phyloP scores from a whole-genome alignment of 2,888 invertebrate species.

The Cosmia trapezina region DNA sequence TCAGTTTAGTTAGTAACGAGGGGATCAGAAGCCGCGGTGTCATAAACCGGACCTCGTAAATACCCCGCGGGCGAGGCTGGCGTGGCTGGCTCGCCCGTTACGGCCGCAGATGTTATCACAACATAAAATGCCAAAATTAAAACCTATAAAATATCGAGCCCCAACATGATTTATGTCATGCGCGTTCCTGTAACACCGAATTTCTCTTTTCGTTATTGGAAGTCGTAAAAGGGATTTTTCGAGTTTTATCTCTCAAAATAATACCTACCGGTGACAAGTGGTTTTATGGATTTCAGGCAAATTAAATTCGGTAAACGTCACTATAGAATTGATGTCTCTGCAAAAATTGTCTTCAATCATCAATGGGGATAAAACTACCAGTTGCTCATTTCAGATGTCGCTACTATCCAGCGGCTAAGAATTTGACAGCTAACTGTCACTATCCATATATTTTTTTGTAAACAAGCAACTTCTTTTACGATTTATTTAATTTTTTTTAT shows the following conservation, averaged over 20 bases:
- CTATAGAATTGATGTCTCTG: constrained; percentile 38
- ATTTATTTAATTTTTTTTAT: no score
- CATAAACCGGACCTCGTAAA: constrained; percentile 83
- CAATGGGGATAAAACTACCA: neutral
- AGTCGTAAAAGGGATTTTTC: constrained; percentile 75
- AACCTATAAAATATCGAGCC: constrained; percentile 85
- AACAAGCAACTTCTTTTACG: no score
- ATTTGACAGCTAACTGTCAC: no score
- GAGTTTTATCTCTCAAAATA: constrained; percentile 63
- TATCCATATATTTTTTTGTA: no score
- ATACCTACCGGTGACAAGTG: constrained; percentile 60
- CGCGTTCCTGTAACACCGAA: constrained; percentile 73
- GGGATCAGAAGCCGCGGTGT: constrained; percentile 37
- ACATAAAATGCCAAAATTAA: constrained; percentile 87
- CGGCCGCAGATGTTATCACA: constrained; percentile 85
- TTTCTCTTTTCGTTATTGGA: constrained; percentile 76
- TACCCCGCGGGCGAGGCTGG: constrained; percentile 54
- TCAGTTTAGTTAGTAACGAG: constrained; percentile 69
- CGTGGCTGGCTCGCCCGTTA: constrained; percentile 76
- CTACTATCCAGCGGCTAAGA: no score
- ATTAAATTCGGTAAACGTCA: constrained; percentile 53
- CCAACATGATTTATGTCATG: constrained; percentile 81
- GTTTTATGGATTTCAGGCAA: constrained; percentile 56
- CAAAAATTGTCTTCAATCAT: constrained; percentile 2
- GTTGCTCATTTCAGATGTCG: no score